Conservation (phyloP, 2,888 invertebrate species). For the Pristionchus arcanus region DNA sequence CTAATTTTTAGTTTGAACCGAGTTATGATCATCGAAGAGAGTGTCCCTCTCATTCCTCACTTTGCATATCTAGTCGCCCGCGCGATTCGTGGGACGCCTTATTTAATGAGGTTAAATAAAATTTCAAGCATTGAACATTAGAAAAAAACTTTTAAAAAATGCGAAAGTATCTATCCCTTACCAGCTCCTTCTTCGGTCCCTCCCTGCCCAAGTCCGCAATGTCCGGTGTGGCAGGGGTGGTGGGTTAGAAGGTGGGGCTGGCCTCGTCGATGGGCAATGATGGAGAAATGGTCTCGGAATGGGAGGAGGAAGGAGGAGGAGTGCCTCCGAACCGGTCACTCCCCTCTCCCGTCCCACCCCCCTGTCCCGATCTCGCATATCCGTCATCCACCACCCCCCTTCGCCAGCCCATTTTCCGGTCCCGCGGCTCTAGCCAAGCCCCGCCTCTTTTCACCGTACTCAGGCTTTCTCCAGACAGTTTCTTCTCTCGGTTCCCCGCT, state of each 20-base stretch:
- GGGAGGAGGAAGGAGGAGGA: constrained; percentile 9
- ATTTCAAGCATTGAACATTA: no score
- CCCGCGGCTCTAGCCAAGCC: neutral
- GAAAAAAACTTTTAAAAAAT: no score
- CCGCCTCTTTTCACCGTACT: neutral
- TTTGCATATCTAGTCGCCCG: no score
- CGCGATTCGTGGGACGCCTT: no score
- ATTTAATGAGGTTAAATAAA: no score
- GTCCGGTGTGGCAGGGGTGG: neutral
- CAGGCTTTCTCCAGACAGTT: neutral
- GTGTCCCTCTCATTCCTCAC: no score
- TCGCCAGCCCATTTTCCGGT: neutral
- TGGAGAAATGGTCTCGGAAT: neutral
- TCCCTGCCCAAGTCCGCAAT: neutral
- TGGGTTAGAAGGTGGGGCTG: neutral
- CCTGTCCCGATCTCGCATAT: constrained; percentile 34
- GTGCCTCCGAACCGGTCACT: neutral
- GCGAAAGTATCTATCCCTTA: no score
- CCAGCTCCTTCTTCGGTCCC: constrained; percentile 36
- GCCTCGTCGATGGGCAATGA: constrained; percentile 43
- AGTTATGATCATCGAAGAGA: no score
- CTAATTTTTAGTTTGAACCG: no score
- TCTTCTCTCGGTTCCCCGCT: constrained; percentile 17
- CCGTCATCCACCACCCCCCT: neutral
- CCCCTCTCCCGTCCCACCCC: neutral